phyloP scores from a whole-genome alignment of 1,140 invertebrate genomes.

The Pseudoatta argentina region DNA sequence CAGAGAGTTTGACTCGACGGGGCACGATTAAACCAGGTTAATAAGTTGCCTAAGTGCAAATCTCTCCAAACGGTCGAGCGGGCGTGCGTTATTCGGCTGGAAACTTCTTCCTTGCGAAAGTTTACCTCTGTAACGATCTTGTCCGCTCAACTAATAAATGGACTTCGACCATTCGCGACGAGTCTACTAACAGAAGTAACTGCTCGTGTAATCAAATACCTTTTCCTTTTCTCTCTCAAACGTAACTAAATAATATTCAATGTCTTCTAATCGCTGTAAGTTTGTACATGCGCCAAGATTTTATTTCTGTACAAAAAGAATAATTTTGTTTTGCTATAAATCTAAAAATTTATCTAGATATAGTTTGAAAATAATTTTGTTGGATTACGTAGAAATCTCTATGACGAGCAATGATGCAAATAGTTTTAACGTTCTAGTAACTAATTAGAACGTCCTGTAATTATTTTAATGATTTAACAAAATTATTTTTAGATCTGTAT shows the following conservation, averaged over 20 bases:
- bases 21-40: slow-evolving; percentile 57
- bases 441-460: too few species aligned
- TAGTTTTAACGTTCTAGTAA: too few species aligned
- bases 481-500: too few species aligned
- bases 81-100: slow-evolving; percentile 46
- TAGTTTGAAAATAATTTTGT: too few species aligned
- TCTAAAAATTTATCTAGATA: too few species aligned
- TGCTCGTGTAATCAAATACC: slow-evolving; percentile 28
- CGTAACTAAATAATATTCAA: neutral
- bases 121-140: slow-evolving; percentile 53
- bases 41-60: slow-evolving; percentile 60
- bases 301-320: neutral
- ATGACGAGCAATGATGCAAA: too few species aligned
- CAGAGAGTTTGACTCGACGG: slow-evolving; percentile 60
- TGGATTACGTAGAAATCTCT: too few species aligned
- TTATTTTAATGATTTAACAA: too few species aligned
- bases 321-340: too few species aligned
- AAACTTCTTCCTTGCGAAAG: slow-evolving; percentile 51
- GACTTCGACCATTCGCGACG: slow-evolving; percentile 37
- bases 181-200: slow-evolving; percentile 29
- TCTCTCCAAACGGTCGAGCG: slow-evolving; percentile 40
- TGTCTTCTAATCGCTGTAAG: neutral
- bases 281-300: neutral
- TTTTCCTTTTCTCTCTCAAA: neutral
- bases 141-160: slow-evolving; percentile 56